Percentiles rank a stretch among this genome's conserved stretches.
Conservation (phyloP, 2,888 invertebrate genomes). For the Ennomos fuscantarius region DNA sequence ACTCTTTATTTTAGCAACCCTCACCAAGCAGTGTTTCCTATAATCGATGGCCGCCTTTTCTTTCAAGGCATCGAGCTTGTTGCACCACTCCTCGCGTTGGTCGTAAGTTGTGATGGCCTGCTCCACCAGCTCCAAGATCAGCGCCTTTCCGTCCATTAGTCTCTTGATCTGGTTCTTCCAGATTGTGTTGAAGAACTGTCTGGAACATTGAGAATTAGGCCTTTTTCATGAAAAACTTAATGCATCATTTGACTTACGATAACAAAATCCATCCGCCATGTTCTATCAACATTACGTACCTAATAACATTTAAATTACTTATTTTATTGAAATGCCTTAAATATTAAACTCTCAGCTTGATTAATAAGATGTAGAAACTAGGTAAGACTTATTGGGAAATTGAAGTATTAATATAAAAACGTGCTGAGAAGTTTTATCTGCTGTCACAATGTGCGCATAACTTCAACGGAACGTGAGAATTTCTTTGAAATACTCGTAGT, state of each 20-base stretch:
- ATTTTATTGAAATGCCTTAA: too few relatives aligned
- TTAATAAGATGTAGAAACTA: too few relatives aligned
- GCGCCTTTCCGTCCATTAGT: constrained; percentile 91
- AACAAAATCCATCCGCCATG: constrained; percentile 6
- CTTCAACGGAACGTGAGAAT: too few relatives aligned
- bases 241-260: constrained; percentile 4
- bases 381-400: too few relatives aligned
- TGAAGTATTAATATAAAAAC: too few relatives aligned
- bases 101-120: constrained; percentile 95
- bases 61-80: constrained; percentile 92
- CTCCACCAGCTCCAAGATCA: constrained; percentile 94
- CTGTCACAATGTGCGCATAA: too few relatives aligned
- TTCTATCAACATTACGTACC: constrained; percentile 5
- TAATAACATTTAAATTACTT: too few relatives aligned
- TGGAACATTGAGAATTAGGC: constrained; percentile 45
- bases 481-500: too few relatives aligned
- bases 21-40: constrained; percentile 77
- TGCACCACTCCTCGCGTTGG: constrained; percentile 92
- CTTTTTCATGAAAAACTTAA: too few relatives aligned
- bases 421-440: too few relatives aligned
- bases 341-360: too few relatives aligned
- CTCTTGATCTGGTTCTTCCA: constrained; percentile 92
- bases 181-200: constrained; percentile 92
- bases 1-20: constrained; percentile 2
- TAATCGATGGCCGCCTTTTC: constrained; percentile 86